A percentile compares a stretch with the other conserved stretches of the same genome.
Evolutionary conservation across 2,113 vertebrate species (phyloP).

Genomic region (Hippocampus mohnikei): DNA sequence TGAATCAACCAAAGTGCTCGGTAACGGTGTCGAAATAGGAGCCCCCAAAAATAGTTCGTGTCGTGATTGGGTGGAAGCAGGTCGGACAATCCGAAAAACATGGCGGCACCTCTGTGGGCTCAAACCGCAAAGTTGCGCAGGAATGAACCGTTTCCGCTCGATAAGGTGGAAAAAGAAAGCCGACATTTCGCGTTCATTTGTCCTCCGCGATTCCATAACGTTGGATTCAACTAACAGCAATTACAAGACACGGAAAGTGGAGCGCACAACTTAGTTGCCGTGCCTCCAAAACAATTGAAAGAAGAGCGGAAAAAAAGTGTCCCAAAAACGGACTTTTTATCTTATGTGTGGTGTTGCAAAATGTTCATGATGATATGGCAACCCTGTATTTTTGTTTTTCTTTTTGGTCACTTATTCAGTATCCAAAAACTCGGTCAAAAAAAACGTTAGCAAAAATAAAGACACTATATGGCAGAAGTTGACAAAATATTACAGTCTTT

Average conservation of each 20-base stretch:
- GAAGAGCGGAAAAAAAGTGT: too few species aligned
- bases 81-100: constrained; percentile 21
- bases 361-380: background rate
- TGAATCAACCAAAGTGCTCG: constrained; percentile 57
- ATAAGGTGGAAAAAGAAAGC: background rate
- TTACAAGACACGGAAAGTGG: background rate
- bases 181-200: background rate
- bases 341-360: background rate
- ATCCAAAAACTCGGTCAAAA: background rate
- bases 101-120: constrained; percentile 23
- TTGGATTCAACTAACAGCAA: background rate
- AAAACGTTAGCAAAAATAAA: background rate
- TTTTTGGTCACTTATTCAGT: background rate
- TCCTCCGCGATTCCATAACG: background rate
- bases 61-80: constrained; percentile 34
- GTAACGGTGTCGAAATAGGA: constrained; percentile 14
- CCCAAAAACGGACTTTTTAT: background rate
- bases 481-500: background rate
- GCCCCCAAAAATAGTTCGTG: constrained; percentile 30
- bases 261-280: background rate
- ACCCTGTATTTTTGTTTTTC: background rate
- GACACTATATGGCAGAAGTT: background rate
- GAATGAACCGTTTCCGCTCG: constrained; percentile 14
- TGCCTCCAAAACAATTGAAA: background rate
- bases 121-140: constrained; percentile 52